Evolutionary conservation across 2,113 vertebrate species (phyloP).

Genomic region (Ascaphus truei): DNA sequence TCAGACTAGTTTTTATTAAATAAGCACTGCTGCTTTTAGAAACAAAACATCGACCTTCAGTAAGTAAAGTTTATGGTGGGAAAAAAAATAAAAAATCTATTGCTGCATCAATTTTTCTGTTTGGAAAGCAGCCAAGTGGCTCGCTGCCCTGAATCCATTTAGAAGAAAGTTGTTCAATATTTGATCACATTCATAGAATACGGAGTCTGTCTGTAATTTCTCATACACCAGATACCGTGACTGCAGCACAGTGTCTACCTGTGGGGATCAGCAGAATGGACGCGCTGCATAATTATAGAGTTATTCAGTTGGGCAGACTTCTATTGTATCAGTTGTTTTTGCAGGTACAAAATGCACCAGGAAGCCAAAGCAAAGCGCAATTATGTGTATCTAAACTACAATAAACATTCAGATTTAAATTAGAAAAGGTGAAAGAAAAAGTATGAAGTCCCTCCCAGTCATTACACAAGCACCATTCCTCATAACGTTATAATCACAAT

Average conservation of each 20-base stretch:
- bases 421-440: too few species aligned
- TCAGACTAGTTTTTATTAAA: background rate
- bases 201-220: background rate
- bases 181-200: background rate
- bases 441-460: too few species aligned
- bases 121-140: conserved; percentile 13
- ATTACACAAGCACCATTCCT: too few species aligned
- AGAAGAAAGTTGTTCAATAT: background rate
- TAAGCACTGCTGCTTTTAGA: background rate
- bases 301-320: too few species aligned
- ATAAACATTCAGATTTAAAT: too few species aligned
- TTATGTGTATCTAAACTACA: too few species aligned
- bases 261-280: background rate
- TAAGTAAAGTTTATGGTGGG: background rate
- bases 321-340: too few species aligned
- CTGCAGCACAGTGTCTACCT: background rate
- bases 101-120: background rate
- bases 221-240: background rate
- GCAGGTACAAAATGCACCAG: too few species aligned
- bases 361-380: too few species aligned
- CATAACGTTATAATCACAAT: too few species aligned
- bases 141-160: conserved; percentile 6
- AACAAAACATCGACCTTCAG: background rate
- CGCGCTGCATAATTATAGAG: background rate
- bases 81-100: background rate